Evolutionary conservation across 2,888 invertebrate genomes (phyloP).

Genomic region (Lasioglossum marginatum): DNA sequence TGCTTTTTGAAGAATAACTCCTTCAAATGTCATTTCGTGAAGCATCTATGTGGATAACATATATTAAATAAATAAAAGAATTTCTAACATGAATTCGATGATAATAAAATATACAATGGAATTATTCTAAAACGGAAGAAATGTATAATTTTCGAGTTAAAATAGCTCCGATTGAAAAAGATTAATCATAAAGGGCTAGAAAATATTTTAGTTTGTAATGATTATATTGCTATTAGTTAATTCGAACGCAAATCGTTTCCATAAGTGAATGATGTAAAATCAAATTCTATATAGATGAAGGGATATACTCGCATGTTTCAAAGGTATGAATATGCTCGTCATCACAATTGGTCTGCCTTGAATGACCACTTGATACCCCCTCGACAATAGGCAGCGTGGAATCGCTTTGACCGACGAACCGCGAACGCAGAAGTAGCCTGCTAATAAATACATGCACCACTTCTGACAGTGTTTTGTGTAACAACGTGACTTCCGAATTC

Average conservation of each 20-base stretch:
- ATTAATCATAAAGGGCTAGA: background rate
- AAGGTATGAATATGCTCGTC: constrained; percentile 10
- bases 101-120: too few relatives aligned
- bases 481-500: constrained; percentile 54
- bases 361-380: background rate
- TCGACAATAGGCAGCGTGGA: constrained; percentile 35
- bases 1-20: too few relatives aligned
- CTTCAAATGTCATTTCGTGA: too few relatives aligned
- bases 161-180: too few relatives aligned
- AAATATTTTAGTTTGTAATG: background rate
- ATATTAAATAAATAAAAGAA: too few relatives aligned
- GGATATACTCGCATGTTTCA: background rate
- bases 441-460: constrained; percentile 41
- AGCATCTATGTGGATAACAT: too few relatives aligned
- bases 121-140: too few relatives aligned
- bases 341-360: constrained; percentile 4
- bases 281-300: background rate
- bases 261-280: background rate
- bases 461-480: constrained; percentile 51
- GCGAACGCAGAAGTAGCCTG: constrained; percentile 47
- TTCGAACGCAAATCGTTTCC: background rate
- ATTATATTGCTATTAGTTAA: background rate
- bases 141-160: too few relatives aligned
- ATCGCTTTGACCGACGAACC: constrained; percentile 75
- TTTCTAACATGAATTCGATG: too few relatives aligned